Evolutionary conservation across 2,797 vertebrate species (phyloP), one percentile per base, ranked within the genome.

Genomic region (Morus bassanus): DNA sequence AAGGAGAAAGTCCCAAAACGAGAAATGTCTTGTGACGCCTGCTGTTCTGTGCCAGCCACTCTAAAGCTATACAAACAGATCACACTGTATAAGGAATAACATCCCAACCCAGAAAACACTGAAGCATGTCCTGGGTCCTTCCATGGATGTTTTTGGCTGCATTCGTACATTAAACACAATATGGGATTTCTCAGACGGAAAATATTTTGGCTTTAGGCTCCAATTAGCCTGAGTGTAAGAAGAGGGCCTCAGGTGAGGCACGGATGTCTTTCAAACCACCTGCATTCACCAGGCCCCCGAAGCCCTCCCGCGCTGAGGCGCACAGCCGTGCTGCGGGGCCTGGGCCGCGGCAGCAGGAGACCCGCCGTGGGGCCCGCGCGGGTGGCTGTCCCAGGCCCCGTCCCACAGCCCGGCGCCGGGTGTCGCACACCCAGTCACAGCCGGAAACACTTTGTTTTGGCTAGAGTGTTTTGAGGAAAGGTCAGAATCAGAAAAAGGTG

Each of bases 1-100:
- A 11, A n/a, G 9, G 15, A 22, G 10, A 3, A 35, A 16, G 16
- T 35, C 39, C 18, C 0, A 0, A 61, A 79, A 37, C 9, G 3
- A 13, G 31, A 25, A 1, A 15, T n/a, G 8, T 64, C 35, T 65
- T 4, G 6, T 39, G 69, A 50, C 28, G 13, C 18, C 18, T 0
- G 0, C 63, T 23, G 13, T 11, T 9, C 18, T 4, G 31, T 35
- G 14, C 18, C 37, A 37, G 31, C 19, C 5, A 1, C 35, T 27
- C 11, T 13, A 11, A 35, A 35, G 18, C 2, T 25, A 2, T 2
- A 18, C 1, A 9, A 56, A 46, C 11, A 6, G 22, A 25, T 14
- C 7, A 31, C 43, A 9, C 18, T 3, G 3, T 1, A 1, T 5
- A 24, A n/a, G 6, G 30, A 77, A n/a, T 10, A 51, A 37, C 4